A percentile compares a stretch with the other conserved stretches of the same genome.
Conservation (phyloP, 30 jellyfish, hydroid and myxozoan genomes). For the Hydractinia echinata region DNA sequence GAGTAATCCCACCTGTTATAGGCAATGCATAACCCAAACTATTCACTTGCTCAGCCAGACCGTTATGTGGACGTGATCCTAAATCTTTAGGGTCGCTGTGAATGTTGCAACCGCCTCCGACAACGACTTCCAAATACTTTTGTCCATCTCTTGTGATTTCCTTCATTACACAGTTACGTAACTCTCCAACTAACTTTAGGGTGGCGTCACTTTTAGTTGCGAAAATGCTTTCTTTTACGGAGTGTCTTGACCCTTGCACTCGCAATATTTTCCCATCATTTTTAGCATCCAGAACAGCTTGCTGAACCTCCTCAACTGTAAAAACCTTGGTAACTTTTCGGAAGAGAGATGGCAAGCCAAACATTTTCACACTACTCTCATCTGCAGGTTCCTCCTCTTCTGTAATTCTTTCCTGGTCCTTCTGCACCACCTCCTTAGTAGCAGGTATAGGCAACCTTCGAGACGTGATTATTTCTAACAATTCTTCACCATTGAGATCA, state of each 20-base stretch:
- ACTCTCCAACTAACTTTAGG: neutral
- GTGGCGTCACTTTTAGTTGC: neutral
- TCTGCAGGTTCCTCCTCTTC: too few species aligned
- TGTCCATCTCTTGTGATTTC: neutral
- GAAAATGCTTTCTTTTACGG: neutral
- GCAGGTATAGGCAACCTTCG: too few species aligned
- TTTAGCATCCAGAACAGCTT: conserved; percentile 18
- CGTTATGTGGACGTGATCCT: neutral
- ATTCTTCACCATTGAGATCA: too few species aligned
- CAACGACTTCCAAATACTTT: conserved; percentile 9
- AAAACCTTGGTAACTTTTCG: too few species aligned
- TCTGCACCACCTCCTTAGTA: too few species aligned
- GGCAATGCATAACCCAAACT: conserved; percentile 16
- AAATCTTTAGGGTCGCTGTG: neutral
- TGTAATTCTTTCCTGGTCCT: too few species aligned
- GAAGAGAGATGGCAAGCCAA: too few species aligned
- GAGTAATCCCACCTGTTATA: conserved; percentile 21
- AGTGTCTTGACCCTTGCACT: neutral
- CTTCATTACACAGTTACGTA: neutral
- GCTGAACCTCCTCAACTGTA: neutral
- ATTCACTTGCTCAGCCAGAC: neutral
- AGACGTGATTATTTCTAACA: too few species aligned
- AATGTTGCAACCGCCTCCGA: conserved; percentile 6
- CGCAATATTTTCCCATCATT: neutral
- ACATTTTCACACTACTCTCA: too few species aligned